Evolutionary conservation across 2,888 invertebrate species (phyloP).

Genomic region (Pycnomerus fuliginosus): DNA sequence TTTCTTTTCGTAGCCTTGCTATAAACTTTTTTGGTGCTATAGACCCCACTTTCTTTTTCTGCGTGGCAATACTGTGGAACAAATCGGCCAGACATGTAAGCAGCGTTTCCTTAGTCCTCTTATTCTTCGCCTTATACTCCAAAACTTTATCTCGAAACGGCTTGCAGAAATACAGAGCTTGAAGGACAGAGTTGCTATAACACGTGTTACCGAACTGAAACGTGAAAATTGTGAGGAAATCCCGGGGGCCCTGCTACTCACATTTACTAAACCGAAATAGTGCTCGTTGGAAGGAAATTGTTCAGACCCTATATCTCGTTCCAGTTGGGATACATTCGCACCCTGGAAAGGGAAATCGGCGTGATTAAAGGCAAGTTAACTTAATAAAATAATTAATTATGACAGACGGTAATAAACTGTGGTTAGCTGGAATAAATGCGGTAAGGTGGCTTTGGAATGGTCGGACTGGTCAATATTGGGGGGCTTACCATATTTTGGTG

Average conservation of each 20-base stretch:
- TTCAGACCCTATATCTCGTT: constrained; percentile 98
- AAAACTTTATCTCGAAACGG: constrained; percentile 98
- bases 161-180: constrained; percentile 98
- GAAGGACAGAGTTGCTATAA: constrained; percentile 98
- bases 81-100: constrained; percentile 97
- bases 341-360: constrained; percentile 46
- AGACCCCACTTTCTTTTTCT: constrained; percentile 99
- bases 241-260: no score
- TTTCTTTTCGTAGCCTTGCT: constrained; percentile 95
- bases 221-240: constrained; percentile 6
- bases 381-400: constrained; percentile 24
- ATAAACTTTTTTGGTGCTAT: constrained; percentile 99
- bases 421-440: constrained; percentile 11
- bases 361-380: constrained; percentile 13
- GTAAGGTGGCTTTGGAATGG: neutral
- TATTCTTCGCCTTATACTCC: constrained; percentile 96
- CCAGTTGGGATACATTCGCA: constrained; percentile 98
- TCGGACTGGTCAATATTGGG: neutral
- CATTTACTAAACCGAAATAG: constrained; percentile 99
- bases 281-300: constrained; percentile 98
- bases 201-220: constrained; percentile 98
- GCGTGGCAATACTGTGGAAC: constrained; percentile 99
- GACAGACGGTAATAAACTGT: constrained; percentile 18
- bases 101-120: constrained; percentile 94
- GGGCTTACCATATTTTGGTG: constrained; percentile 50